A percentile compares a stretch with the other conserved stretches of the same genome.
These are phyloP conservation scores for Phalangium opilio DNA, from an alignment of 2,888 invertebrate species.

Conservation along the genomic window DNA sequence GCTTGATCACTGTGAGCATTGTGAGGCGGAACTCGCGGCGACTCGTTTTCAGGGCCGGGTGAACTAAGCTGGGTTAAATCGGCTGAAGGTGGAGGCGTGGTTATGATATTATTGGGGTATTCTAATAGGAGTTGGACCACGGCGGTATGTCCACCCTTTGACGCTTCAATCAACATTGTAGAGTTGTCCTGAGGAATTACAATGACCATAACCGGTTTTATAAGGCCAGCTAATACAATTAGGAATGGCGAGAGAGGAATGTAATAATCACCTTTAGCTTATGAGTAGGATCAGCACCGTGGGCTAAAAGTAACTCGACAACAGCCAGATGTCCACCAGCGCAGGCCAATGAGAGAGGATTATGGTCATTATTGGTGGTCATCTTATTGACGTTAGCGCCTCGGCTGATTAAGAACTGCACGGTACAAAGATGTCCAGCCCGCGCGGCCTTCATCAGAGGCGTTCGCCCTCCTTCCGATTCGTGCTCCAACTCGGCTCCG, in stretches of 20 bases:
- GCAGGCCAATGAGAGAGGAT: constrained; percentile 87
- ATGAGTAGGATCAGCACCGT: constrained; percentile 88
- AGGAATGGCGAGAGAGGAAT: neutral
- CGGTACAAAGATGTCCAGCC: constrained; percentile 88
- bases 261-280: constrained; percentile 56
- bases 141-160: constrained; percentile 90
- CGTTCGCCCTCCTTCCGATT: constrained; percentile 91
- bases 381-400: constrained; percentile 70
- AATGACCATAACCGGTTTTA: neutral
- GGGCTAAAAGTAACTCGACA: constrained; percentile 75
- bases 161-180: constrained; percentile 95
- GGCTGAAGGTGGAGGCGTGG: constrained; percentile 33
- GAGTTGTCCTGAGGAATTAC: constrained; percentile 62
- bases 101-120: constrained; percentile 71
- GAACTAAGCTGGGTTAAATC: constrained; percentile 18
- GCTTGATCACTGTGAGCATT: constrained; percentile 5
- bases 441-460: constrained; percentile 97
- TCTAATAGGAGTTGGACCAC: constrained; percentile 89
- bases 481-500: constrained; percentile 84
- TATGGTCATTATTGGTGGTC: constrained; percentile 83
- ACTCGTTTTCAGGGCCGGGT: constrained; percentile 13
- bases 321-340: constrained; percentile 89
- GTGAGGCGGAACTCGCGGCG: constrained; percentile 22
- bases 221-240: too few relatives aligned
- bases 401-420: constrained; percentile 83